phyloP scores from a whole-genome alignment of 1,140 invertebrate genomes.

The Bombyx mori region DNA sequence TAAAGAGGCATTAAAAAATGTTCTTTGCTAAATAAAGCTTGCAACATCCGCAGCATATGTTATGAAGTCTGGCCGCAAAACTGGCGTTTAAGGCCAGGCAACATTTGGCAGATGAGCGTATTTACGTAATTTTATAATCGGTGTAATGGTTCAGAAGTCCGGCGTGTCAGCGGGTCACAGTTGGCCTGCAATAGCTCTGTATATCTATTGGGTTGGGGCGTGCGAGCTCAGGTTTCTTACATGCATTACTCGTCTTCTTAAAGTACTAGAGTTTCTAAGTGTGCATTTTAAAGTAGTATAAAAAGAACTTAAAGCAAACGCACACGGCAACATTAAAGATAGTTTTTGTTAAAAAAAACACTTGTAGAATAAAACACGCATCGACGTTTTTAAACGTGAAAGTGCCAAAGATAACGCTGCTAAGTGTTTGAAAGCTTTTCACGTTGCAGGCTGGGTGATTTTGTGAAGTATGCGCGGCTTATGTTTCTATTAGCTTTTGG shows the following conservation, averaged over 20 bases:
- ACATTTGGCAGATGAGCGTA: slow-evolving; percentile 53
- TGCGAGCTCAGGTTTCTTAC: slow-evolving; percentile 29
- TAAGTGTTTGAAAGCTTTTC: slow-evolving; percentile 8
- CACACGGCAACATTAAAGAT: no score
- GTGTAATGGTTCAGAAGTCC: slow-evolving; percentile 67
- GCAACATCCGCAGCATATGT: slow-evolving; percentile 3
- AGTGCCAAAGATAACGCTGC: slow-evolving; percentile 7
- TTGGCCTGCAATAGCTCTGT: slow-evolving; percentile 48
- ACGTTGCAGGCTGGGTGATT: slow-evolving; percentile 4
- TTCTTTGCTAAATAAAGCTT: background rate
- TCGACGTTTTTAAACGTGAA: slow-evolving; percentile 3
- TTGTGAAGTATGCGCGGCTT: slow-evolving; percentile 7
- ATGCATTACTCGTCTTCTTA: slow-evolving; percentile 45
- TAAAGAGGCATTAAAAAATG: no score
- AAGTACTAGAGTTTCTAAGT: slow-evolving; percentile 29
- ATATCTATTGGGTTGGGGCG: slow-evolving; percentile 42
- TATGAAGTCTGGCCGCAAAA: slow-evolving; percentile 1
- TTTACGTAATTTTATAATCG: slow-evolving; percentile 51
- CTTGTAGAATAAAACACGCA: no score
- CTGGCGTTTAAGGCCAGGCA: slow-evolving; percentile 10
- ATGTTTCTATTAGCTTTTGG: slow-evolving; percentile 22
- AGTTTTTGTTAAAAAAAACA: no score
- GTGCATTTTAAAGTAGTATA: slow-evolving; percentile 12
- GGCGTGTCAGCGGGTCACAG: slow-evolving; percentile 30
- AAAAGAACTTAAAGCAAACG: no score